A percentile compares a stretch with the other conserved stretches of the same genome.
phyloP scores from a whole-genome alignment of 1,140 invertebrate species.

The Elysia chlorotica region DNA sequence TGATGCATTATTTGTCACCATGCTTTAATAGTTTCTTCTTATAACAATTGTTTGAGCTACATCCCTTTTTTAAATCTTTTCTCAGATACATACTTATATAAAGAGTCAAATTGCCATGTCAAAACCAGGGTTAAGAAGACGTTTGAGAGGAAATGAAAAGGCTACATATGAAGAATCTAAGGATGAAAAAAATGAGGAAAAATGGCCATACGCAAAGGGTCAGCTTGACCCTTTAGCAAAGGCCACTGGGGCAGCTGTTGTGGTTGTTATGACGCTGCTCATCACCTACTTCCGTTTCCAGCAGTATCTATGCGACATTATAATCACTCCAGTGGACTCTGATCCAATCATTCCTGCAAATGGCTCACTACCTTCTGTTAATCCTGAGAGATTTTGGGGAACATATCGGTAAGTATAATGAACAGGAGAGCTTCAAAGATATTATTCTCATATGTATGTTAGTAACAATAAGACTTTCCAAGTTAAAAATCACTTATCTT shows the following conservation, averaged over 20 bases:
- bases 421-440: neutral
- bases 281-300: slow-evolving; percentile 77
- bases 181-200: neutral
- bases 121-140: slow-evolving; percentile 14
- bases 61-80: no score
- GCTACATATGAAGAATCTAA: neutral
- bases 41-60: neutral
- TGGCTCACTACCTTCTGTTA: slow-evolving; percentile 69
- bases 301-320: slow-evolving; percentile 83
- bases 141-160: slow-evolving; percentile 1
- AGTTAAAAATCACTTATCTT: neutral
- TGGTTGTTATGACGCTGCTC: slow-evolving; percentile 49
- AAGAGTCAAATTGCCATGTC: slow-evolving; percentile 9
- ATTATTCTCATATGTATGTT: neutral
- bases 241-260: slow-evolving; percentile 17
- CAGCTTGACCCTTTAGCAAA: slow-evolving; percentile 18
- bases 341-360: slow-evolving; percentile 73
- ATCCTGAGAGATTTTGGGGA: slow-evolving; percentile 89
- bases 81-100: no score
- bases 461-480: neutral
- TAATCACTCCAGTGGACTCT: slow-evolving; percentile 82
- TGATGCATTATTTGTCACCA: neutral
- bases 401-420: slow-evolving; percentile 67
- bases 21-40: neutral
- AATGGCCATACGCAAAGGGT: slow-evolving; percentile 10